Evolutionary conservation across 2,113 vertebrate genomes (phyloP), one percentile per base, ranked within the genome.

Genomic region (Gadus chalcogrammus): DNA sequence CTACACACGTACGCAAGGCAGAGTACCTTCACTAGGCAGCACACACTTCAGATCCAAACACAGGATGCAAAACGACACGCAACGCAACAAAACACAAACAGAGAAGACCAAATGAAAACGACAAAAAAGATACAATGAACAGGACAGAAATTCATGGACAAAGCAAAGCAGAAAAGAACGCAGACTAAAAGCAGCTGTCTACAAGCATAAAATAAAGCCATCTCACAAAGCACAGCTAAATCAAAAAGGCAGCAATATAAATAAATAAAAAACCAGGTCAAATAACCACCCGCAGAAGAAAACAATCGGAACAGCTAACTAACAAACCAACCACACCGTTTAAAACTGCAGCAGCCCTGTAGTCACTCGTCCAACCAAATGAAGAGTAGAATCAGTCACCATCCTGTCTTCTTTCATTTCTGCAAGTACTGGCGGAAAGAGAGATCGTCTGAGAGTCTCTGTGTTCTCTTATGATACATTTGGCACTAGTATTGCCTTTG

Each of bases 401-500:
- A 27, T 76, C 83, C 67, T 31, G 63, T 62, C 67, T 35, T 69
- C 62, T 55, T 79, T 82, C 84, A 80, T 75, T 64, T 80, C 72
- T 48, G 53, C 84, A 72, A 74, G 85, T 68, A 69, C 55, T 58
- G 53, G 22, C 27, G n/a, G 63, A 65, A 61, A 64, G 79, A 83
- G 75, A 73, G 74, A 74, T 12, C 9, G 42, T 48, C 42, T 48
- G 42, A 48, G 79, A 80, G 79, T 78, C 83, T 84, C 94, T 93
- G 94, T 94, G 93, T 88, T 84, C 91, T 82, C 83, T 85, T 95
- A 93, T 93, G 89, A 89, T 95, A 97, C 96, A 95, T 97, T 97
- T 98, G 97, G 97, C 96, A 98, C 95, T 94, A 92, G 89, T 75
- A 89, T 95, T 95, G 96, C 97, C 97, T 96, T 98, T 98, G 96